Conservation (phyloP, 2,797 vertebrate species). For the Ctenopoma multispine region DNA sequence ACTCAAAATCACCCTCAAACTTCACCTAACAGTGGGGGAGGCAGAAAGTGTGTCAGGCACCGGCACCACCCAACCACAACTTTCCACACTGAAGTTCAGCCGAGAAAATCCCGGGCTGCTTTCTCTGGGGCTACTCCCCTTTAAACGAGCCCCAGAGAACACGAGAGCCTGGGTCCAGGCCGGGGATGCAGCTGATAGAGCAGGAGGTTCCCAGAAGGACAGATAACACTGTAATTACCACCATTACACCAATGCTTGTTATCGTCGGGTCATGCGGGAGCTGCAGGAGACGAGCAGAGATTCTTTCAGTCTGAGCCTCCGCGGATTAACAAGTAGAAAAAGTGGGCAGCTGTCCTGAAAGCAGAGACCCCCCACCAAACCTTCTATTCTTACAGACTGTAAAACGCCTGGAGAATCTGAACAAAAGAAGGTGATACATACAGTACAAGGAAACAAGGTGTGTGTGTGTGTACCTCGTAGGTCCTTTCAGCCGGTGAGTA, state of each 20-base stretch:
- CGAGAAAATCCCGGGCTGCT: constrained; percentile 25
- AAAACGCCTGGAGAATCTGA: no score
- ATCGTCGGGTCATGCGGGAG: constrained; percentile 19
- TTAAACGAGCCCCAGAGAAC: constrained; percentile 45
- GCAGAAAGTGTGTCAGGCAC: constrained; percentile 35
- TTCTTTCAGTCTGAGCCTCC: not conserved
- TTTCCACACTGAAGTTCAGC: constrained; percentile 56
- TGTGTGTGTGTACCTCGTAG: no score
- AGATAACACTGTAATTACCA: constrained; percentile 7
- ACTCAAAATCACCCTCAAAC: constrained; percentile 12
- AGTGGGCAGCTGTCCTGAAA: no score
- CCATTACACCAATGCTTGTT: not conserved
- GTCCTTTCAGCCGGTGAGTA: no score
- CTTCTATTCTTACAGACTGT: no score
- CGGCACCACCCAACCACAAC: constrained; percentile 42
- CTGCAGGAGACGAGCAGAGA: constrained; percentile 14
- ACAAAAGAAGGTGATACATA: no score
- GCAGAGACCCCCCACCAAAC: no score
- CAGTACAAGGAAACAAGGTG: no score
- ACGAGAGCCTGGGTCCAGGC: no score
- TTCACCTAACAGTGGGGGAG: constrained; percentile 2
- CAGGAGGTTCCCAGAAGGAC: constrained; percentile 4
- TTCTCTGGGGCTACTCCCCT: constrained; percentile 38
- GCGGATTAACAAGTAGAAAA: not conserved
- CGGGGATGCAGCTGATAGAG: not conserved